Evolutionary conservation across 2,113 vertebrate genomes (phyloP), one percentile per base, ranked within the genome.

Genomic region (Sus scrofa): DNA sequence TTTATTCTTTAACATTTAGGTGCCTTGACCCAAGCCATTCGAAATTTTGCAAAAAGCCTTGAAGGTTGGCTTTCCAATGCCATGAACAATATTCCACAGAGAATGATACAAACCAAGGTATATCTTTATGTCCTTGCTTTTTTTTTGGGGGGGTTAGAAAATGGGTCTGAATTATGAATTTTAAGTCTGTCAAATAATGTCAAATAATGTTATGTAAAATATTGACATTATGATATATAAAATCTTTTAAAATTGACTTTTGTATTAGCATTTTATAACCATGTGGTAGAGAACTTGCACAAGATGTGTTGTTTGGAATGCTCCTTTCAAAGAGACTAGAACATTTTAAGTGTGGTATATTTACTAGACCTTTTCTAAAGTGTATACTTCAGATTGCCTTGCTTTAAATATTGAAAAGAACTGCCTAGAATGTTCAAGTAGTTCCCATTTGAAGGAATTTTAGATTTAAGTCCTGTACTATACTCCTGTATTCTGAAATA

Each of bases 11-110:
- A 79, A 97, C 88, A 86, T 67, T 92, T 97, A 99, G 99, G 99
- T 99, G 99, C 99, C 98, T 99, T 99, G 98, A 99, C 99, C 98
- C 99, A 99, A 99, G 99, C 99, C 98, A 99, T 99, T 99, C 99
- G 99, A 96, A 99, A 99, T 99, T 99, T 99, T 98, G 99, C 99
- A 98, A 99, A 99, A 99, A 99, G 99, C 99, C 99, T 99, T 98
- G 99, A 99, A 99, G 99, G 99, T 96, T 99, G 99, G 99, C 99
- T 99, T 98, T 99, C 99, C 10, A 99, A 98, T 97, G 99, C 99
- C 98, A 99, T 99, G 99, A 99, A 98, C 98, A 99, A 99, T 99
- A 99, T 99, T 98, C 99, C 99, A 98, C 99, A 99, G 97, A 99
- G 99, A 99, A 99, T 99, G 96, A 98, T 99, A 98, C 99, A 99